phyloP scores from a whole-genome alignment of 2,797 vertebrate species.

The Scolopax rusticola region DNA sequence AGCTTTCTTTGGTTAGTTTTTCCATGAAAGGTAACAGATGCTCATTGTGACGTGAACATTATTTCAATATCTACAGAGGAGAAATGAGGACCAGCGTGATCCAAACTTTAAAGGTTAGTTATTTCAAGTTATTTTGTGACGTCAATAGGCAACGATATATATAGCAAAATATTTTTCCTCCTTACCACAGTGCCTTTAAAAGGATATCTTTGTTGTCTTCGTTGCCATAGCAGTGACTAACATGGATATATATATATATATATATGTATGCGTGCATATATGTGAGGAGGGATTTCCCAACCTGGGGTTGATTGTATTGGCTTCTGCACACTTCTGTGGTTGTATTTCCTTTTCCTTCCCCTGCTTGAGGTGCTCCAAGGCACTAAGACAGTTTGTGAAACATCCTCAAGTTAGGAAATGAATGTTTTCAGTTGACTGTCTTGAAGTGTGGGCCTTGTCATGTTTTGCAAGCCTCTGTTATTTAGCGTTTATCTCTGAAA shows the following conservation, averaged over 20 bases:
- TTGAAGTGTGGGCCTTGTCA: not conserved
- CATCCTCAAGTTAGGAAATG: not conserved
- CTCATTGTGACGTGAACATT: conserved; percentile 46
- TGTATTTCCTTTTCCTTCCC: conserved; percentile 32
- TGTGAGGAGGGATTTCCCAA: conserved; percentile 58
- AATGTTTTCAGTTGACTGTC: not conserved
- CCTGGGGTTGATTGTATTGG: conserved; percentile 19
- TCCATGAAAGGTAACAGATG: conserved; percentile 64
- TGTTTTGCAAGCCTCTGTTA: not conserved
- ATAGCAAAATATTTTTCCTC: conserved; percentile 73
- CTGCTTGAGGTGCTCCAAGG: not conserved
- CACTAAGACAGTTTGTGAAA: not conserved
- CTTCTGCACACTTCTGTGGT: not conserved
- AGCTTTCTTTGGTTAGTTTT: conserved; percentile 25
- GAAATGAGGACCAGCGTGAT: not conserved
- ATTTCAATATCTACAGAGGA: conserved; percentile 52
- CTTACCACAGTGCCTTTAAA: conserved; percentile 61
- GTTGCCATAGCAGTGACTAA: conserved; percentile 71
- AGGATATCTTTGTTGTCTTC: conserved; percentile 66
- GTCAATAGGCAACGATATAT: conserved; percentile 61
- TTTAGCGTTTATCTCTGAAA: not conserved
- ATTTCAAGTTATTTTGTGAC: conserved; percentile 69
- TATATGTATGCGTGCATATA: not conserved
- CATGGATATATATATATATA: not conserved
- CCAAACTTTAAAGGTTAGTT: conserved; percentile 65